Conservation (phyloP, 2,113 vertebrate species). For the Etheostoma spectabile region DNA sequence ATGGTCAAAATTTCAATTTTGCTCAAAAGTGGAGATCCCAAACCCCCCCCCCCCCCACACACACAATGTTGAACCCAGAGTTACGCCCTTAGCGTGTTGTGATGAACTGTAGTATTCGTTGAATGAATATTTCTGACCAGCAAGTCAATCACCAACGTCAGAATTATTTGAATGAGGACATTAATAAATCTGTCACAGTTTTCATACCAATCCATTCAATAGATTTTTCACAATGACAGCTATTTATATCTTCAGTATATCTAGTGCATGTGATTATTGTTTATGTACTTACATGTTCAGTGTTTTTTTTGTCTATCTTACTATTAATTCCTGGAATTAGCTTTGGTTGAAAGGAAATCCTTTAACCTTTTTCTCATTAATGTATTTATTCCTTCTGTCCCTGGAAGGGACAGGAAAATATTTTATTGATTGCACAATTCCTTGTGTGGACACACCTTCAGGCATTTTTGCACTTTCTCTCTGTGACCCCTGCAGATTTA, state of each 20-base stretch:
- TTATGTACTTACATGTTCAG: background rate
- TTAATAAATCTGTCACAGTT: too few species aligned
- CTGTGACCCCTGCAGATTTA: slow-evolving; percentile 40
- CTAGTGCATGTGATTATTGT: background rate
- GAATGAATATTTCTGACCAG: background rate
- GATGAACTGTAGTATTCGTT: too few species aligned
- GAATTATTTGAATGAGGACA: background rate
- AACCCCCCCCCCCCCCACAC: too few species aligned
- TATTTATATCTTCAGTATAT: background rate
- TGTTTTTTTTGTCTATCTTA: background rate
- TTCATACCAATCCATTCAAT: too few species aligned
- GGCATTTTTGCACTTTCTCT: slow-evolving; percentile 74
- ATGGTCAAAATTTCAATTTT: too few species aligned
- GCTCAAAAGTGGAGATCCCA: too few species aligned
- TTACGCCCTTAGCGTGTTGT: too few species aligned
- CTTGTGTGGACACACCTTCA: slow-evolving; percentile 59
- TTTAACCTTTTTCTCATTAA: slow-evolving; percentile 28
- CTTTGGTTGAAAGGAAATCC: slow-evolving; percentile 19
- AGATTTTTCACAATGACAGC: background rate
- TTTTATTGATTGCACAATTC: slow-evolving; percentile 78
- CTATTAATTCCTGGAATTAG: background rate
- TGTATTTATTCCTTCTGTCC: slow-evolving; percentile 65
- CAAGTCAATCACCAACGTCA: background rate
- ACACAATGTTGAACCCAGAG: too few species aligned
- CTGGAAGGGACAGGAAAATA: slow-evolving; percentile 61